Conservation (phyloP, 2,888 invertebrate genomes). For the Volucella zonaria region DNA sequence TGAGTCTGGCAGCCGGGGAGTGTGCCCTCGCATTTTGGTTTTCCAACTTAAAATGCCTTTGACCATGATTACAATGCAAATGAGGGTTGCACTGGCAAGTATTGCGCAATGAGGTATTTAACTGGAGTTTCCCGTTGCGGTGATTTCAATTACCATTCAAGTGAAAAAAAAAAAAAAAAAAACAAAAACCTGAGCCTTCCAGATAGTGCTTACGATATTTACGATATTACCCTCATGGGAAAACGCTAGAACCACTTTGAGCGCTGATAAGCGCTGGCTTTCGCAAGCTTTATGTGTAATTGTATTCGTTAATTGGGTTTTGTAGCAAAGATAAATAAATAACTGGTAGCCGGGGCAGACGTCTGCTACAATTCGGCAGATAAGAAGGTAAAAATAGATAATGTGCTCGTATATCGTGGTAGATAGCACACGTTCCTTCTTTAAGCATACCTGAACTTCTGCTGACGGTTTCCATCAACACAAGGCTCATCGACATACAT, state of each 20-base stretch:
- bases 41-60: not conserved
- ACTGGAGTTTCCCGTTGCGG: slow-evolving; percentile 13
- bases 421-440: too few relatives aligned
- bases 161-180: not conserved
- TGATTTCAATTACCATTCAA: slow-evolving; percentile 16
- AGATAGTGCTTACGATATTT: slow-evolving; percentile 15
- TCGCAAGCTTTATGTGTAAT: too few relatives aligned
- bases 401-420: too few relatives aligned
- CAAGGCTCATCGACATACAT: too few relatives aligned
- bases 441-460: too few relatives aligned
- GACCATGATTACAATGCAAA: slow-evolving; percentile 11
- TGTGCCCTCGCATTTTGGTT: slow-evolving; percentile 7
- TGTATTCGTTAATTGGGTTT: too few relatives aligned
- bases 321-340: too few relatives aligned
- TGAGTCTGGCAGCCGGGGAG: not conserved
- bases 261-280: slow-evolving; percentile 8
- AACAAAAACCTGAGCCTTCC: not conserved
- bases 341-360: too few relatives aligned
- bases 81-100: not conserved
- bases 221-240: slow-evolving; percentile 13
- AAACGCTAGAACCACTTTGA: not conserved
- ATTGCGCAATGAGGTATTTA: slow-evolving; percentile 14
- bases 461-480: too few relatives aligned
- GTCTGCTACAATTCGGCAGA: too few relatives aligned
- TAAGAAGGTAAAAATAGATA: too few relatives aligned